These are phyloP conservation scores for Saxicola maurus DNA, from an alignment of 2,797 vertebrate genomes.

Conservation along the genomic window DNA sequence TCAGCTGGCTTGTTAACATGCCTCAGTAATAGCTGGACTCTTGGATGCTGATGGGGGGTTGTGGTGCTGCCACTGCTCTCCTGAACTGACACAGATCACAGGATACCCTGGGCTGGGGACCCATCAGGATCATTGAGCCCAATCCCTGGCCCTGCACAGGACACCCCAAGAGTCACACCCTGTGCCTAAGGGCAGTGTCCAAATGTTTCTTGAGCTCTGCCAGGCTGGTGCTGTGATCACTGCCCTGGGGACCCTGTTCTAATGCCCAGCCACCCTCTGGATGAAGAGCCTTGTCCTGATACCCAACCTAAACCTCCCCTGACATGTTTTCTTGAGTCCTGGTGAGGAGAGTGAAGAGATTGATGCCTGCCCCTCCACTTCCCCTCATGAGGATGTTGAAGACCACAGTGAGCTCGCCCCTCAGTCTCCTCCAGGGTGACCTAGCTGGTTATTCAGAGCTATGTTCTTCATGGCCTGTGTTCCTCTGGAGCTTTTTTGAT, in stretches of 20 bases:
- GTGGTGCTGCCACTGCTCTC: not conserved
- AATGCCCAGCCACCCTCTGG: accelerated
- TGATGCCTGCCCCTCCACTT: not conserved
- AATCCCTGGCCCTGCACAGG: not conserved
- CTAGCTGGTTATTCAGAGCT: not conserved
- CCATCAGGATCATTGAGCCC: accelerated
- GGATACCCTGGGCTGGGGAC: not conserved
- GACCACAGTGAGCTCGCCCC: not conserved
- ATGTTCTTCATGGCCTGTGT: not conserved
- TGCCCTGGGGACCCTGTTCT: no score
- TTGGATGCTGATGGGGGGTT: not conserved
- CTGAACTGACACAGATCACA: not conserved
- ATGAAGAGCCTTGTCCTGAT: not conserved
- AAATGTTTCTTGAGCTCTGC: accelerated
- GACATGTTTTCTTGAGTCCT: not conserved
- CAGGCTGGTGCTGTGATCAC: not conserved
- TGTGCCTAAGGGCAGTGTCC: not conserved
- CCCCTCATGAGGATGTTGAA: not conserved
- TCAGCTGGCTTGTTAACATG: not conserved
- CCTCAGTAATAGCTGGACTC: not conserved
- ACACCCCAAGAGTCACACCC: not conserved
- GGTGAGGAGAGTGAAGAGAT: not conserved
- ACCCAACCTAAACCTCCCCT: not conserved
- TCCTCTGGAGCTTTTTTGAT: not conserved
- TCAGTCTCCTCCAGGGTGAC: not conserved